Conservation (phyloP, 2,113 vertebrate genomes). For the Paramormyrops kingsleyae region DNA sequence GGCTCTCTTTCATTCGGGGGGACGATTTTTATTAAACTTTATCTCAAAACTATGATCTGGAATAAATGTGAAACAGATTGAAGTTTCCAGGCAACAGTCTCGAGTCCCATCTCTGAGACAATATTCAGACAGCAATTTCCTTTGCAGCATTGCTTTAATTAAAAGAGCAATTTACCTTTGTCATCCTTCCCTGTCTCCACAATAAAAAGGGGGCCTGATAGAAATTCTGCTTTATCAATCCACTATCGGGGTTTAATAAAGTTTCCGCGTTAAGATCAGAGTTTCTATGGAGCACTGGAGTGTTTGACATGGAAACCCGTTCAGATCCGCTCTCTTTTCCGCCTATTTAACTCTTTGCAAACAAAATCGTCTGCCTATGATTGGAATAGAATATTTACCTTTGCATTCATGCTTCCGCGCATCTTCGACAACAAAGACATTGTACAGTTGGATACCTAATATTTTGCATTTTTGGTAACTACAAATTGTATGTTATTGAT, state of each 20-base stretch:
- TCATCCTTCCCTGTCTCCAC: slow-evolving; percentile 69
- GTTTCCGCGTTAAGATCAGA: slow-evolving; percentile 69
- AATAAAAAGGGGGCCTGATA: slow-evolving; percentile 63
- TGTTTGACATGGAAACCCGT: slow-evolving; percentile 77
- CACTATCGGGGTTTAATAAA: slow-evolving; percentile 87
- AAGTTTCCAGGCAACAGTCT: slow-evolving; percentile 84
- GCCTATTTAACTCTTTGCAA: slow-evolving; percentile 83
- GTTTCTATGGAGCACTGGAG: slow-evolving; percentile 86
- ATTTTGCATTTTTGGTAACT: slow-evolving; percentile 46
- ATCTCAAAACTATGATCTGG: slow-evolving; percentile 80
- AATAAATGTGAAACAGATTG: slow-evolving; percentile 80
- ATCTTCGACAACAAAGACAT: slow-evolving; percentile 61
- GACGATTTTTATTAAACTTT: slow-evolving; percentile 86
- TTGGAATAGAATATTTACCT: slow-evolving; percentile 64
- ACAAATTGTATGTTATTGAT: slow-evolving; percentile 39
- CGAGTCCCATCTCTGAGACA: slow-evolving; percentile 70
- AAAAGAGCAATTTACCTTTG: slow-evolving; percentile 82
- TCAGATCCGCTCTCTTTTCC: slow-evolving; percentile 77
- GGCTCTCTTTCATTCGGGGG: slow-evolving; percentile 64
- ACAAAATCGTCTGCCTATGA: slow-evolving; percentile 61
- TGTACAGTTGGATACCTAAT: slow-evolving; percentile 33
- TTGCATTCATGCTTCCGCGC: slow-evolving; percentile 50
- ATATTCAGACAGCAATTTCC: slow-evolving; percentile 85
- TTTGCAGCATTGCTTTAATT: slow-evolving; percentile 82
- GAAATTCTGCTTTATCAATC: slow-evolving; percentile 74